These are phyloP conservation scores for Forbesichthys agassizii DNA, from an alignment of 2,113 vertebrate genomes.

Conservation along the genomic window DNA sequence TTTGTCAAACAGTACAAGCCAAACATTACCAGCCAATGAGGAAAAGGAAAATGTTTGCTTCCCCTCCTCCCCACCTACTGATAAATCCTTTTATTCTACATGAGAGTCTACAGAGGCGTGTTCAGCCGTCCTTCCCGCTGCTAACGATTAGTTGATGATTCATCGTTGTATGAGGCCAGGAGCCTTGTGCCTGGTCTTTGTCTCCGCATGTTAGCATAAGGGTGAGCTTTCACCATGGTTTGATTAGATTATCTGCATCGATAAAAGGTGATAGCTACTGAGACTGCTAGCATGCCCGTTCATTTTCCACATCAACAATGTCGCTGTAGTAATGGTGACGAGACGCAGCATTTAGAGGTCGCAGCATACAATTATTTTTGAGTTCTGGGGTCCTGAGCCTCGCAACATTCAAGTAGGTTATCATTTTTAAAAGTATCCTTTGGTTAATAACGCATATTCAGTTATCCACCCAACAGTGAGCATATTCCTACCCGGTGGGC, in stretches of 20 bases:
- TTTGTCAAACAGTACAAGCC: constrained; percentile 31
- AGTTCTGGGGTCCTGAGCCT: too few species aligned
- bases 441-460: too few species aligned
- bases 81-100: neutral
- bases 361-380: too few species aligned
- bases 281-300: neutral
- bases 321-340: neutral
- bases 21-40: neutral
- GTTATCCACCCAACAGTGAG: too few species aligned
- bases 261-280: neutral
- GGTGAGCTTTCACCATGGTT: neutral
- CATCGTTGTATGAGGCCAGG: constrained; percentile 38
- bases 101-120: constrained; percentile 3
- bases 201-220: neutral
- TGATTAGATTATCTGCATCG: neutral
- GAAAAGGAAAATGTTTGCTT: neutral
- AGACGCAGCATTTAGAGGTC: too few species aligned
- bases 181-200: neutral
- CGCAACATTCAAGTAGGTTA: too few species aligned
- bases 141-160: constrained; percentile 42
- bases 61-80: neutral
- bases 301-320: neutral
- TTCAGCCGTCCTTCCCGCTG: constrained; percentile 25
- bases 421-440: too few species aligned
- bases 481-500: too few species aligned